phyloP scores from a whole-genome alignment of 2,888 invertebrate species.

The Zelleria hepariella region DNA sequence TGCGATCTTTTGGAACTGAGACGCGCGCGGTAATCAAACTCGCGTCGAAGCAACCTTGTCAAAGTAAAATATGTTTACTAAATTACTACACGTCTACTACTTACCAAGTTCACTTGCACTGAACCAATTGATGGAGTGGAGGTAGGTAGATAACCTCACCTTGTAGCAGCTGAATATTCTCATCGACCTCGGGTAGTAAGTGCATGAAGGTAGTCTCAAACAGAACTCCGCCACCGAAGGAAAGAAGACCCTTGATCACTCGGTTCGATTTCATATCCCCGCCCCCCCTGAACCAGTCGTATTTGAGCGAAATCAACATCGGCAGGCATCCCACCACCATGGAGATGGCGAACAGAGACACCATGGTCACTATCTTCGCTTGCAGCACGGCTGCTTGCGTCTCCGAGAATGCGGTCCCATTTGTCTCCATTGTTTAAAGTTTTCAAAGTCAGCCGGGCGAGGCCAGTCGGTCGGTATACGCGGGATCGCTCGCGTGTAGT shows the following conservation, averaged over 20 bases:
- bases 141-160: too few species aligned
- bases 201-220: conserved; percentile 87
- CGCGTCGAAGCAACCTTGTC: too few species aligned
- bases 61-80: too few species aligned
- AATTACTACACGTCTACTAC: neutral
- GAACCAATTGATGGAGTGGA: neutral
- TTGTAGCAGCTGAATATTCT: conserved; percentile 75
- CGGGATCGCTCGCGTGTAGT: neutral
- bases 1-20: too few species aligned
- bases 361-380: conserved; percentile 86
- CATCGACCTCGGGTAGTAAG: conserved; percentile 83
- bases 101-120: neutral
- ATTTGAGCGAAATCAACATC: conserved; percentile 76
- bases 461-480: conserved; percentile 4
- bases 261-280: conserved; percentile 62
- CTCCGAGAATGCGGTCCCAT: conserved; percentile 13
- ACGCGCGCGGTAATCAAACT: too few species aligned
- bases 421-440: conserved; percentile 20
- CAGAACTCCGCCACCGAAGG: conserved; percentile 87
- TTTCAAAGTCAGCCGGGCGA: conserved; percentile 16
- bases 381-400: conserved; percentile 61
- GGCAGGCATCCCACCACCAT: conserved; percentile 83
- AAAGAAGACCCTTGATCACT: conserved; percentile 75
- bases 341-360: conserved; percentile 81
- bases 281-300: conserved; percentile 71